phyloP scores from a whole-genome alignment of 2,113 vertebrate genomes.

The Sturnira hondurensis region DNA sequence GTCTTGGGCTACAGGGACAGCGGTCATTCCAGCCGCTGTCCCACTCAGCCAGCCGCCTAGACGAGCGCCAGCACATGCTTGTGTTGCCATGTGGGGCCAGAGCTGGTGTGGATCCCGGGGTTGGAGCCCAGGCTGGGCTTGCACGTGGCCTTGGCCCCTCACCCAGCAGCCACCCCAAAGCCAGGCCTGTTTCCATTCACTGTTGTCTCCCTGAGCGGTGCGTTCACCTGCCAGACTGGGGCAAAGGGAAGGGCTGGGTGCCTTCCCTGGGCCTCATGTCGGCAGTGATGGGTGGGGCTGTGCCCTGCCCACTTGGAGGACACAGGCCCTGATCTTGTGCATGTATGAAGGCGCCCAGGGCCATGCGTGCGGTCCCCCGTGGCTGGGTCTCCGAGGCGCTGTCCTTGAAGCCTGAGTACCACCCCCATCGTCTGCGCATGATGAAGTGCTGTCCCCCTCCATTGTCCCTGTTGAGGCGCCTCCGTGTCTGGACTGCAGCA shows the following conservation, averaged over 20 bases:
- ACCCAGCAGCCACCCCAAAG: accelerated
- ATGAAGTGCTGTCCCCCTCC: accelerated
- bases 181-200: not conserved
- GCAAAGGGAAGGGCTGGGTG: not conserved
- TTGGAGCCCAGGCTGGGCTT: not conserved
- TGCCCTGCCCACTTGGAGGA: not conserved
- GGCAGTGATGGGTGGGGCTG: not conserved
- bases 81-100: not conserved
- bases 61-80: accelerated
- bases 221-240: not conserved
- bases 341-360: not conserved
- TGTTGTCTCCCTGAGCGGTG: not conserved
- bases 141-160: not conserved
- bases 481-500: not conserved
- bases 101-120: not conserved
- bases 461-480: not conserved
- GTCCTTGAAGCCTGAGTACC: not conserved
- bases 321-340: not conserved
- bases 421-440: accelerated
- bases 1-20: not conserved
- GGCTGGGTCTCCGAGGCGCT: not conserved
- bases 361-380: accelerated
- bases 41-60: accelerated
- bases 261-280: not conserved
- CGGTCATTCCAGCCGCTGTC: not conserved